phyloP scores from a whole-genome alignment of 2,797 vertebrate species.

The Coregonus sp. region DNA sequence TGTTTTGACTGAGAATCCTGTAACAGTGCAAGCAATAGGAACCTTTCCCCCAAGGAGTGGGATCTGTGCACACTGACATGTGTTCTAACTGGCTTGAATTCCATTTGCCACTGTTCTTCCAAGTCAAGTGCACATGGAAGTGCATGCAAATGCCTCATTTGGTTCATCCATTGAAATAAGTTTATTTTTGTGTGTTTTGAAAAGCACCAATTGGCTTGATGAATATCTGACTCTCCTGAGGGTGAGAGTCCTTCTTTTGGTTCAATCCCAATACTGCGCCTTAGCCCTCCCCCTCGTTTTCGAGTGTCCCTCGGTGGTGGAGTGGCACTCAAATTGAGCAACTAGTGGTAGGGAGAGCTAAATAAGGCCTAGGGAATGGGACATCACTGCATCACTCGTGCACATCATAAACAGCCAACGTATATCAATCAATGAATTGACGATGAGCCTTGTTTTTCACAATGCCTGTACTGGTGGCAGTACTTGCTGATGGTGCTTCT shows the following conservation, averaged over 20 bases:
- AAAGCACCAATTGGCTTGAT: constrained; percentile 53
- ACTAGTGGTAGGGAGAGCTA: too few relatives aligned
- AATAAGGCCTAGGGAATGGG: too few relatives aligned
- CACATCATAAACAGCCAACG: too few relatives aligned
- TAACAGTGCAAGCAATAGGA: not conserved
- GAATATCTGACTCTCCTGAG: constrained; percentile 39
- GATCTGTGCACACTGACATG: constrained; percentile 6
- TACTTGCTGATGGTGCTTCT: constrained; percentile 44
- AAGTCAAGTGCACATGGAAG: constrained; percentile 14
- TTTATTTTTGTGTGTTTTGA: constrained; percentile 36
- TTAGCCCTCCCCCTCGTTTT: too few relatives aligned
- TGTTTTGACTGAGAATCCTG: not conserved
- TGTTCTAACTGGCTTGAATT: not conserved
- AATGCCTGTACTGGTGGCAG: too few relatives aligned
- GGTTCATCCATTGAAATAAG: constrained; percentile 16
- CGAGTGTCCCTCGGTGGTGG: too few relatives aligned
- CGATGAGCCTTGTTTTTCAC: too few relatives aligned
- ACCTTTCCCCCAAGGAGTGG: not conserved
- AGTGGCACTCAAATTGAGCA: too few relatives aligned
- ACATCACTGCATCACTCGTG: too few relatives aligned
- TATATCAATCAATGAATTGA: too few relatives aligned
- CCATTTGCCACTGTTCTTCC: constrained; percentile 9
- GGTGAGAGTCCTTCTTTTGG: constrained; percentile 48
- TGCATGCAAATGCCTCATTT: constrained; percentile 17
- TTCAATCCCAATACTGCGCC: too few relatives aligned